Evolutionary conservation across 2,888 invertebrate genomes (phyloP).

Genomic region (Plemyria rubiginata): DNA sequence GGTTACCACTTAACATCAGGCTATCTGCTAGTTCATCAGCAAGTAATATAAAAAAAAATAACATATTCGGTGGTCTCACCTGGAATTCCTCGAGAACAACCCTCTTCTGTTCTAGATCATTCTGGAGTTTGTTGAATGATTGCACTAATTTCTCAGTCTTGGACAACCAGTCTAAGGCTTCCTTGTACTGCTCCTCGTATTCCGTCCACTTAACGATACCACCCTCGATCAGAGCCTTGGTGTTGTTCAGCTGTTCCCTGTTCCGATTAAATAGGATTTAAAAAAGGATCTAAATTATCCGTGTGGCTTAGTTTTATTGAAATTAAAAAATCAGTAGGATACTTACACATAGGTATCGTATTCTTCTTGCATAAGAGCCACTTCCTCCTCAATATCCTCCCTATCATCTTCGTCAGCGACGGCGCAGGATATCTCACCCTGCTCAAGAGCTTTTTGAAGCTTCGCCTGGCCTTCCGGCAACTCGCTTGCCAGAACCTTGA

Average conservation of each 20-base stretch:
- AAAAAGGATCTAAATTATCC: background rate
- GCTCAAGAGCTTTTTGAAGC: slow-evolving; percentile 91
- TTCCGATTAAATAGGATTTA: slow-evolving; percentile 31
- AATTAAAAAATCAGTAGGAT: slow-evolving; percentile 8
- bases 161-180: slow-evolving; percentile 94
- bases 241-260: slow-evolving; percentile 91
- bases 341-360: slow-evolving; percentile 93
- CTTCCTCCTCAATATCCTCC: slow-evolving; percentile 96
- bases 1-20: no score
- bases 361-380: slow-evolving; percentile 95
- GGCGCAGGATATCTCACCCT: slow-evolving; percentile 94
- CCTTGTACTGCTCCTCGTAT: slow-evolving; percentile 96
- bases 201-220: slow-evolving; percentile 97
- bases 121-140: slow-evolving; percentile 94
- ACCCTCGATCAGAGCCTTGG: slow-evolving; percentile 92
- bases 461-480: slow-evolving; percentile 93
- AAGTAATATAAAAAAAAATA: background rate
- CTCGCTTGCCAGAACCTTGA: slow-evolving; percentile 93
- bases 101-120: slow-evolving; percentile 95
- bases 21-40: no score
- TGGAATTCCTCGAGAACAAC: slow-evolving; percentile 96
- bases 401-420: slow-evolving; percentile 93
- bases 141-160: slow-evolving; percentile 96
- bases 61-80: slow-evolving; percentile 52
- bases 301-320: no score